phyloP scores from a whole-genome alignment of 2,797 vertebrate species.

The Coreius guichenoti region DNA sequence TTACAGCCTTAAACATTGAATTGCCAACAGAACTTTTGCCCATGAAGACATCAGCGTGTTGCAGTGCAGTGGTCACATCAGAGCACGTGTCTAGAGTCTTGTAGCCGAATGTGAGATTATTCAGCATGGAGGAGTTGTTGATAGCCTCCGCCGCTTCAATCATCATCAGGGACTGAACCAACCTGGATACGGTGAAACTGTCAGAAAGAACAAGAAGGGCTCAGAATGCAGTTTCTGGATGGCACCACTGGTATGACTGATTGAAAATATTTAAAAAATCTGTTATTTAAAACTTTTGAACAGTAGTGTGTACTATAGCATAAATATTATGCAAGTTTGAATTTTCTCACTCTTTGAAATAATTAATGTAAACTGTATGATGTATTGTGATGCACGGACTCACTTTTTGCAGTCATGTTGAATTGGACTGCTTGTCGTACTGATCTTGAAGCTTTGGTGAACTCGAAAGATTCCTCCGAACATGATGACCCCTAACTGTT shows the following conservation, averaged over 20 bases:
- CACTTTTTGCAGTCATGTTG: neutral
- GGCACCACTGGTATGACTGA: too few species aligned
- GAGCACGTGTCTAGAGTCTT: slow-evolving; percentile 71
- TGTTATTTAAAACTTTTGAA: too few species aligned
- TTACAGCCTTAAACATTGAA: neutral
- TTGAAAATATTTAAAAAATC: too few species aligned
- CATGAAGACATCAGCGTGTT: neutral
- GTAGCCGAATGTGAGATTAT: slow-evolving; percentile 67
- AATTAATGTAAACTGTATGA: neutral
- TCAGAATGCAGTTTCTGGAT: neutral
- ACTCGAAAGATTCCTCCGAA: neutral
- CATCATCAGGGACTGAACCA: slow-evolving; percentile 15
- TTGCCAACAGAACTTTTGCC: neutral
- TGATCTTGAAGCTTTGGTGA: neutral
- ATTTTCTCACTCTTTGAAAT: neutral
- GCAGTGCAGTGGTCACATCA: slow-evolving; percentile 51
- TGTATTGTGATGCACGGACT: neutral
- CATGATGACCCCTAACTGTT: neutral
- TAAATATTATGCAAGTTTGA: neutral
- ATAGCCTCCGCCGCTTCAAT: slow-evolving; percentile 48
- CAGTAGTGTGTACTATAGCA: too few species aligned
- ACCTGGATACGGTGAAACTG: neutral
- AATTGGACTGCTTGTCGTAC: neutral
- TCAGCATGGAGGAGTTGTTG: slow-evolving; percentile 43
- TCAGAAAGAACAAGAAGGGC: neutral